phyloP scores from a whole-genome alignment of 2,888 invertebrate species.

The Deilephila porcellus region DNA sequence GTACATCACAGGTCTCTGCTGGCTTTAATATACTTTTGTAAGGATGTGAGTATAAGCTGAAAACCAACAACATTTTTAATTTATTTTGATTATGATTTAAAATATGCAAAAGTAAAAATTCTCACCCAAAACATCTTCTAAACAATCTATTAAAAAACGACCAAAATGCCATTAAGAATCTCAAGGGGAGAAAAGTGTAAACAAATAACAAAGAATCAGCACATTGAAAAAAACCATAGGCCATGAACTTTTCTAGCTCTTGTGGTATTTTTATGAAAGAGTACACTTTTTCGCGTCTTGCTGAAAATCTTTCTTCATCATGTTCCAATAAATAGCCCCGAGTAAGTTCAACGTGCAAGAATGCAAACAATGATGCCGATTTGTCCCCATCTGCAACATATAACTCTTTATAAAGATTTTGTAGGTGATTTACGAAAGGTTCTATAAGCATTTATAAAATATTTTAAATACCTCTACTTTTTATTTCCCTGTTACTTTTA shows the following conservation, averaged over 20 bases:
- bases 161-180: constrained; percentile 95
- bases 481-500: constrained; percentile 64
- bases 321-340: constrained; percentile 97
- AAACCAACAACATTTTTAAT: constrained; percentile 40
- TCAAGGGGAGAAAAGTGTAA: constrained; percentile 97
- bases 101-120: constrained; percentile 31
- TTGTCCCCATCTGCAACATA: constrained; percentile 70
- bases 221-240: constrained; percentile 97
- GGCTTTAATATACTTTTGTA: constrained; percentile 88
- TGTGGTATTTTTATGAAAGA: constrained; percentile 98
- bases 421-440: neutral
- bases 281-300: constrained; percentile 97
- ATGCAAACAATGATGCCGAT: constrained; percentile 85
- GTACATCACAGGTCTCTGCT: constrained; percentile 97
- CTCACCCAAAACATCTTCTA: constrained; percentile 89
- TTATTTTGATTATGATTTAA: neutral
- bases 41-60: constrained; percentile 66
- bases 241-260: constrained; percentile 96
- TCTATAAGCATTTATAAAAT: neutral
- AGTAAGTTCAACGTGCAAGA: constrained; percentile 94
- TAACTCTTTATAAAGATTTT: neutral
- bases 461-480: constrained; percentile 62
- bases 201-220: constrained; percentile 98
- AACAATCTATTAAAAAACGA: constrained; percentile 90
- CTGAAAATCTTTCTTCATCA: constrained; percentile 97